These are phyloP conservation scores for Ptilodon capucinus DNA, from an alignment of 2,888 invertebrate genomes.

Conservation along the genomic window DNA sequence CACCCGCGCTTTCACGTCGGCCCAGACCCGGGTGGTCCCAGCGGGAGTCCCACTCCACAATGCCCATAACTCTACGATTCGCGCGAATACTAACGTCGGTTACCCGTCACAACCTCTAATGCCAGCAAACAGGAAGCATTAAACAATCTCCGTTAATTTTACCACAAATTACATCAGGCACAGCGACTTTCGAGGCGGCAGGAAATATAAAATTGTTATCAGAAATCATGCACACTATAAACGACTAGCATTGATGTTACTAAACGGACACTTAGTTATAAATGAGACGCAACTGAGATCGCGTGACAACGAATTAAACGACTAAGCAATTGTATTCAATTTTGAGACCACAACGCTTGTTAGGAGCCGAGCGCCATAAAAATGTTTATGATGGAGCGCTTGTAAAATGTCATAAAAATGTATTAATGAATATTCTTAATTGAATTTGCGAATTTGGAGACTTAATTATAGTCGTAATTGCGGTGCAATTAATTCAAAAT, in stretches of 20 bases:
- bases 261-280: not conserved
- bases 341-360: constrained; percentile 62
- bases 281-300: constrained; percentile 33
- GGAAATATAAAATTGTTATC: constrained; percentile 41
- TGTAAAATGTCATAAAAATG: constrained; percentile 46
- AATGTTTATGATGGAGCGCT: constrained; percentile 47
- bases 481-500: constrained; percentile 25
- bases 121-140: constrained; percentile 61
- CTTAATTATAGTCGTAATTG: constrained; percentile 27
- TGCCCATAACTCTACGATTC: constrained; percentile 76
- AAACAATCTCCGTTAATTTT: constrained; percentile 54
- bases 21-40: constrained; percentile 73
- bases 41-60: constrained; percentile 69
- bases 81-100: constrained; percentile 65
- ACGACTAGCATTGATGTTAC: not conserved
- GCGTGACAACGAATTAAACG: constrained; percentile 65
- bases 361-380: constrained; percentile 55
- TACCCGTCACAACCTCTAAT: constrained; percentile 66
- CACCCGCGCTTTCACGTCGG: constrained; percentile 32
- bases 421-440: constrained; percentile 32
- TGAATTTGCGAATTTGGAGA: constrained; percentile 29
- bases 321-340: constrained; percentile 68
- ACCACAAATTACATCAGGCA: constrained; percentile 30
- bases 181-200: constrained; percentile 20
- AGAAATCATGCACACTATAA: constrained; percentile 23